phyloP scores from a whole-genome alignment of 1,140 invertebrate genomes.

The Laodelphax striatellus region DNA sequence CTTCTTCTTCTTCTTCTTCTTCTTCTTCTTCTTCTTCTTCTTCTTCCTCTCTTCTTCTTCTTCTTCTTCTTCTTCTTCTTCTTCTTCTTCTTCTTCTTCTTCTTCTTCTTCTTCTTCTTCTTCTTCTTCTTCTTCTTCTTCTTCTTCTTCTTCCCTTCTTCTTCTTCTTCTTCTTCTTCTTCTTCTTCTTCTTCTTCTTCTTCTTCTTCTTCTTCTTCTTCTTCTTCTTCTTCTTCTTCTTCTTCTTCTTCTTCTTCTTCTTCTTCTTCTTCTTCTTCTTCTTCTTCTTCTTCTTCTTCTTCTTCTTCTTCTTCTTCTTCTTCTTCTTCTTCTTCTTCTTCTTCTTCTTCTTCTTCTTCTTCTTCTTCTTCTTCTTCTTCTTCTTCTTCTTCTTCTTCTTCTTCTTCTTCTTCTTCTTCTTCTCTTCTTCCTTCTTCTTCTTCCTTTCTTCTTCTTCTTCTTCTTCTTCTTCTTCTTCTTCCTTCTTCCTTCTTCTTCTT shows the following conservation, averaged over 20 bases:
- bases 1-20: slow-evolving; percentile 8
- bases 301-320: not conserved
- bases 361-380: not conserved
- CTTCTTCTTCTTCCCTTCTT: not conserved
- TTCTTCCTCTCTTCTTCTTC: not conserved
- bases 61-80: slow-evolving; percentile 2
- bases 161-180: not conserved
- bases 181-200: not conserved
- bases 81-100: slow-evolving; percentile 11
- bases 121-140: slow-evolving; percentile 2
- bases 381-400: not conserved
- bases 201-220: slow-evolving; percentile 2
- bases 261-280: slow-evolving; percentile 2
- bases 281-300: slow-evolving; percentile 3
- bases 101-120: slow-evolving; percentile 11
- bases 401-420: not conserved
- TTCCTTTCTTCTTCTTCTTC: not conserved
- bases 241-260: not conserved
- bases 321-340: not conserved
- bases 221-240: slow-evolving; percentile 2
- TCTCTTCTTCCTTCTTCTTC: not conserved
- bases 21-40: slow-evolving; percentile 4
- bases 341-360: not conserved
- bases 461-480: not conserved
- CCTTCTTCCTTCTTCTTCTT: not conserved